Evolutionary conservation across 2,888 invertebrate species (phyloP), one percentile per base, ranked within the genome.

Genomic region (Nebria brevicollis): DNA sequence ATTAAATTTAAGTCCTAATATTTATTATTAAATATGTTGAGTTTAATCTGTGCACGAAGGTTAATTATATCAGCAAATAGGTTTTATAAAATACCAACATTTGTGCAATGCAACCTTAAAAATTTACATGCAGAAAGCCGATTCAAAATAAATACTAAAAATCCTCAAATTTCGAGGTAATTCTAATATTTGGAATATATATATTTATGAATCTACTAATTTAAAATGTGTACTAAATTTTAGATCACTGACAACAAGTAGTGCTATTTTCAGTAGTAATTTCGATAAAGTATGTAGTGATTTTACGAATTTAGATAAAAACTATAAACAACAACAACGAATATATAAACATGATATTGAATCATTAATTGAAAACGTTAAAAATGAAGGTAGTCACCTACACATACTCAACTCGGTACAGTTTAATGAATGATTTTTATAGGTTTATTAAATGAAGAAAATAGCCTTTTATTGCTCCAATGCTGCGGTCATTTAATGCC

Each of bases 401-500:
- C 13, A 4, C 20, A 66, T 25, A 65, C 1, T 72, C 25, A 72
- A 72, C 10, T 34, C 5, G 72, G 11, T 26, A 54, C 20, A 54
- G 34, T 66, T 65, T 20, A 79, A 20, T 43, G 20, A n/a, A 41
- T 65, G 70, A 81, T 81, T 77, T 68, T 86, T 86, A 77, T 77
- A 87, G 87, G 83, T 82, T 83, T 83, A 66, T 77, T 86, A 20
- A 89, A 89, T 15, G 89, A 89, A 83, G 90, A 89, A 79, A 90
- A 91, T 84, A 89, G 89, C 0, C 82, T 91, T 42, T 85, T 90
- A 7, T 85, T 94, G 20, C 88, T 94, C 0, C 88, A 89, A 78
- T 91, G 91, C 82, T 93, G 93, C 86, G 91, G 91, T 41, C 90
- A 92, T 75, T 85, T 91, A 6, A 86, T 93, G 73, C 91, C 91